These are phyloP conservation scores for Ageneiosus marmoratus DNA, from an alignment of 2,113 vertebrate species.

Conservation along the genomic window DNA sequence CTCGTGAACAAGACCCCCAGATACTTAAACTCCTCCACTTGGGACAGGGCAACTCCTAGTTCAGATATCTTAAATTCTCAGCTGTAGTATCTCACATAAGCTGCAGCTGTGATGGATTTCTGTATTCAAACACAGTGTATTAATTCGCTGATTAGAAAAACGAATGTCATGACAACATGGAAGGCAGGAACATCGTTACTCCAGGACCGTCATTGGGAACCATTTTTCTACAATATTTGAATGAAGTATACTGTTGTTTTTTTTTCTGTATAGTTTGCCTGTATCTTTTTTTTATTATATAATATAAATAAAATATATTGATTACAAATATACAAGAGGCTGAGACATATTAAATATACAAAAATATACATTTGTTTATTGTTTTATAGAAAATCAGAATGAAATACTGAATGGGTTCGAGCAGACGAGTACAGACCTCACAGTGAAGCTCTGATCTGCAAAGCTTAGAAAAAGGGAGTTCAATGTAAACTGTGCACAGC, in stretches of 20 bases:
- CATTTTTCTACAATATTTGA: background rate
- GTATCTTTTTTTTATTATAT: background rate
- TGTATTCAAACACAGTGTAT: background rate
- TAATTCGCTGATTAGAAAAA: too few relatives aligned
- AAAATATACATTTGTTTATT: constrained; percentile 83
- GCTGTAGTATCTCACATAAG: background rate
- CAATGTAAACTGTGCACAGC: constrained; percentile 25
- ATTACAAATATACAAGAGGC: constrained; percentile 9
- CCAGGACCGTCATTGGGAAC: background rate
- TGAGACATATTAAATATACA: constrained; percentile 63
- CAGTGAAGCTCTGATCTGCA: constrained; percentile 39
- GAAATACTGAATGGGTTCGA: constrained; percentile 63
- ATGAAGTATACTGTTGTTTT: background rate
- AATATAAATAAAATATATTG: background rate
- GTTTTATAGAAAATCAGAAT: constrained; percentile 71
- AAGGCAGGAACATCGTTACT: background rate
- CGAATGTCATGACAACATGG: too few relatives aligned
- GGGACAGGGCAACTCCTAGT: too few relatives aligned
- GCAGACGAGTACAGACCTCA: constrained; percentile 42
- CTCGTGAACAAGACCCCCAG: too few relatives aligned
- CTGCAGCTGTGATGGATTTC: background rate
- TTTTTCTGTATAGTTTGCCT: constrained; percentile 1
- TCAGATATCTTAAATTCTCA: background rate
- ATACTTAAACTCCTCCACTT: too few relatives aligned
- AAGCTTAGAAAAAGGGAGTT: constrained; percentile 30